Percentiles rank a stretch among this genome's conserved stretches.
Conservation (phyloP, 2,797 vertebrate genomes). For the Coilia nasus region DNA sequence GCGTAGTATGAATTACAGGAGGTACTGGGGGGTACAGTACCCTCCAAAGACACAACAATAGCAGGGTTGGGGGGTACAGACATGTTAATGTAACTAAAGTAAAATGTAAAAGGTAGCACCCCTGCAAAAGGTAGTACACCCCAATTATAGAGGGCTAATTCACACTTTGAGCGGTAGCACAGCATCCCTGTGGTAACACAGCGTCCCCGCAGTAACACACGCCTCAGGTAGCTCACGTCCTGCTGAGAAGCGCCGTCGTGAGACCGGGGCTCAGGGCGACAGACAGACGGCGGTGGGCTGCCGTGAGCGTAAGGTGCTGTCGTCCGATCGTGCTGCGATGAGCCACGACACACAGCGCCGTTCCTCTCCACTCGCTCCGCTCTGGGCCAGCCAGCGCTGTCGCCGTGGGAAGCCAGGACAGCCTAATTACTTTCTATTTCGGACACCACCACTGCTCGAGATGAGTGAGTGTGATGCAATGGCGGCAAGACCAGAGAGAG, state of each 20-base stretch:
- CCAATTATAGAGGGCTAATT: too few species aligned
- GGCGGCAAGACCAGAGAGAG: too few species aligned
- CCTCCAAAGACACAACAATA: too few species aligned
- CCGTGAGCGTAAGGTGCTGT: too few species aligned
- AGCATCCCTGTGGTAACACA: neutral
- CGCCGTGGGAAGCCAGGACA: constrained; percentile 51
- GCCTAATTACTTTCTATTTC: constrained; percentile 81
- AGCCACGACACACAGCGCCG: constrained; percentile 49
- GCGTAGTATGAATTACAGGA: too few species aligned
- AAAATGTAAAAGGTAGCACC: too few species aligned
- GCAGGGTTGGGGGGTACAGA: too few species aligned
- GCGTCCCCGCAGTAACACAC: neutral
- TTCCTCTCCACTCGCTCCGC: constrained; percentile 64
- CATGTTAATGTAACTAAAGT: too few species aligned
- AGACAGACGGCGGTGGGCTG: constrained; percentile 26
- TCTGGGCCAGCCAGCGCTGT: constrained; percentile 67
- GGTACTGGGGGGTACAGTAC: too few species aligned
- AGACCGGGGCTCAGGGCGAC: constrained; percentile 48
- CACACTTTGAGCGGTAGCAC: too few species aligned
- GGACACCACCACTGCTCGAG: constrained; percentile 53
- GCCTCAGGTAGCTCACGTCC: neutral
- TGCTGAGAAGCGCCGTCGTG: constrained; percentile 22
- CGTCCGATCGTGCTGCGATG: constrained; percentile 60
- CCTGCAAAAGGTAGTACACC: too few species aligned
- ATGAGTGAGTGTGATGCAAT: neutral